Base-by-base conservation (phyloP, 2,113 vertebrate species). In the Albula glossodonta region DNA sequence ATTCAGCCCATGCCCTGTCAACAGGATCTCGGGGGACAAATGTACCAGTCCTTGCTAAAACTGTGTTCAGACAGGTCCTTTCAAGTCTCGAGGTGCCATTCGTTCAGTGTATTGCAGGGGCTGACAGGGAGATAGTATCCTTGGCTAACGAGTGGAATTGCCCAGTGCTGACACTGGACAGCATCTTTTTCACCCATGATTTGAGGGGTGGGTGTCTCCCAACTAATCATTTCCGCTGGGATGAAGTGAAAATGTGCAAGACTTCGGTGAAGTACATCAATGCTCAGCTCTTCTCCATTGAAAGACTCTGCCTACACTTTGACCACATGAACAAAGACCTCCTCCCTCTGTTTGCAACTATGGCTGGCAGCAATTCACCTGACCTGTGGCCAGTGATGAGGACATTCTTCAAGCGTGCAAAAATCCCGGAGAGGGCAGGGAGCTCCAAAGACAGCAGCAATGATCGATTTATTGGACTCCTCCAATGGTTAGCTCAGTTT, bases 121-220 rank as follows among this genome's bases (percentile, higher is more conserved):
- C 98, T 0, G 97, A 98, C 89, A 91, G 90, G 66, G 95, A 98
- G 86, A 93, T 96, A 2, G 96, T 95, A 0, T 94, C 95, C 0
- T 90, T 99, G 83, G 98, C 97, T 70, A 93, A 91, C 52, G 90
- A 95, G 41, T 98, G 97, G 97, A 85, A 88, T 31, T 98, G 97
- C 79, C 97, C 97, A 0, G 95, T 98, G 15, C 93, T 98, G 2
- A 96, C 97, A 0, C 89, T 92, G 0, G 97, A 98, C 87, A 98
- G 96, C 79, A 97, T 98, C 91, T 99, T 99, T 85, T 98, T 91
- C 89, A 93, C 97, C 80, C 98, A 97, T 88, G 92, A 96, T 56
- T 89, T 98, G 50, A 90, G 89, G 0, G 91, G 19, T 12, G 98
- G 97, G 0, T 93, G 96, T 87, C 93, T 96, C 90, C 96, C 96